phyloP scores from a whole-genome alignment of 2,888 invertebrate species.

The Malachius bipustulatus region DNA sequence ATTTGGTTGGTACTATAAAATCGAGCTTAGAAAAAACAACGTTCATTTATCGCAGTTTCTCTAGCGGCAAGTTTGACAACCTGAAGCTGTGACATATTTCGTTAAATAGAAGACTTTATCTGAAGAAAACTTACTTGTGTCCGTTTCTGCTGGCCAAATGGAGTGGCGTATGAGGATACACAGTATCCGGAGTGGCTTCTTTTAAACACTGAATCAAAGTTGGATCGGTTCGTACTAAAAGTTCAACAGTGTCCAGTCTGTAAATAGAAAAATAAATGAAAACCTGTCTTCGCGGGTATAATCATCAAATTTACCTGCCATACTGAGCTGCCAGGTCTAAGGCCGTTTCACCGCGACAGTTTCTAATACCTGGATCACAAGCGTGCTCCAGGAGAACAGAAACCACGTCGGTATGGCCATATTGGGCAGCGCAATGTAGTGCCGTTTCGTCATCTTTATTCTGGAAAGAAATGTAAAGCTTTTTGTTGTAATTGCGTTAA shows the following conservation, averaged over 20 bases:
- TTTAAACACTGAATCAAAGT: slow-evolving; percentile 66
- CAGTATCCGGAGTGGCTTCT: slow-evolving; percentile 39
- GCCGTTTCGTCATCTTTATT: slow-evolving; percentile 86
- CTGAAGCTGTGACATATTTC: too few relatives aligned
- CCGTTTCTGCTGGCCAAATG: slow-evolving; percentile 90
- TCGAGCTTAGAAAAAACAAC: too few relatives aligned
- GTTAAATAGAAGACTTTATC: too few relatives aligned
- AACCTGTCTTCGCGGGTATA: too few relatives aligned
- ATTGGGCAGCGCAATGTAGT: slow-evolving; percentile 85
- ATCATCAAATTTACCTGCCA: slow-evolving; percentile 69
- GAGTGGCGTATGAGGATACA: slow-evolving; percentile 71
- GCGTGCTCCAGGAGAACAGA: slow-evolving; percentile 69
- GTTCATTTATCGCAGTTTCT: too few relatives aligned
- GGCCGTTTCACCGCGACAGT: slow-evolving; percentile 80
- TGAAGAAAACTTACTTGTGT: slow-evolving; percentile 71
- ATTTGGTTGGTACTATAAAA: too few relatives aligned
- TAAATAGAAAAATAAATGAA: too few relatives aligned
- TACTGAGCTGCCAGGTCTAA: slow-evolving; percentile 91
- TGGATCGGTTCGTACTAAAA: slow-evolving; percentile 72
- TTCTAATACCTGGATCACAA: slow-evolving; percentile 80
- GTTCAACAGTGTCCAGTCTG: slow-evolving; percentile 78
- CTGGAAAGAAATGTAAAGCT: slow-evolving; percentile 38
- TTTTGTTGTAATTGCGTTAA: too few relatives aligned
- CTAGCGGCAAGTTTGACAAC: too few relatives aligned
- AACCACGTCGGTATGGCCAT: slow-evolving; percentile 79